These are phyloP conservation scores for Tetragnatha montana DNA, from an alignment of 2,888 invertebrate species.

Conservation along the genomic window DNA sequence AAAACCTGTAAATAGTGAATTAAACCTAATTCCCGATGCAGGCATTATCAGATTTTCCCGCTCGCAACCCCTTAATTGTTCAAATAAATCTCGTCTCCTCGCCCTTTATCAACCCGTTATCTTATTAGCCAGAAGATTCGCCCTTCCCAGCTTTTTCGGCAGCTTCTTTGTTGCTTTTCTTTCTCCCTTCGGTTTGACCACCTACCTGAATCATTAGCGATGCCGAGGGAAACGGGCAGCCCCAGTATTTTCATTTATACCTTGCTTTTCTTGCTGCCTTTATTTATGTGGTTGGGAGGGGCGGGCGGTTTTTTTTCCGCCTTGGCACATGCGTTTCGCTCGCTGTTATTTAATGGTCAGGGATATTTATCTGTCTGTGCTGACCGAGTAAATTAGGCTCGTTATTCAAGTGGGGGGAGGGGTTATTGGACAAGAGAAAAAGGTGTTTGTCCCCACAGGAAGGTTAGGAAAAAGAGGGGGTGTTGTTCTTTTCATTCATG, in stretches of 20 bases:
- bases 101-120: slow-evolving; percentile 53
- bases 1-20: slow-evolving; percentile 37
- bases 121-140: slow-evolving; percentile 30
- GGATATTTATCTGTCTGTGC: neutral
- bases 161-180: neutral
- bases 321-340: slow-evolving; percentile 5
- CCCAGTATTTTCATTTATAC: slow-evolving; percentile 42
- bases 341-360: slow-evolving; percentile 7
- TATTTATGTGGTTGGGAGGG: slow-evolving; percentile 3
- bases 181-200: neutral
- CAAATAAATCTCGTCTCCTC: slow-evolving; percentile 27
- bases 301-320: neutral
- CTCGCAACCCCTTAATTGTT: slow-evolving; percentile 35
- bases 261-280: neutral
- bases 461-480: too few relatives aligned
- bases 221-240: neutral
- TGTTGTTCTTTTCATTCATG: too few relatives aligned
- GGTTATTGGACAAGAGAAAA: neutral
- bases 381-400: neutral
- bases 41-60: slow-evolving; percentile 20
- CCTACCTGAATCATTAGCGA: slow-evolving; percentile 56
- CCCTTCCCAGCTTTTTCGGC: neutral
- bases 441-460: neutral
- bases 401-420: neutral
- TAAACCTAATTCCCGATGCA: slow-evolving; percentile 42